These are phyloP conservation scores for Formica selysi DNA, from an alignment of 1,140 invertebrate genomes.

Conservation along the genomic window DNA sequence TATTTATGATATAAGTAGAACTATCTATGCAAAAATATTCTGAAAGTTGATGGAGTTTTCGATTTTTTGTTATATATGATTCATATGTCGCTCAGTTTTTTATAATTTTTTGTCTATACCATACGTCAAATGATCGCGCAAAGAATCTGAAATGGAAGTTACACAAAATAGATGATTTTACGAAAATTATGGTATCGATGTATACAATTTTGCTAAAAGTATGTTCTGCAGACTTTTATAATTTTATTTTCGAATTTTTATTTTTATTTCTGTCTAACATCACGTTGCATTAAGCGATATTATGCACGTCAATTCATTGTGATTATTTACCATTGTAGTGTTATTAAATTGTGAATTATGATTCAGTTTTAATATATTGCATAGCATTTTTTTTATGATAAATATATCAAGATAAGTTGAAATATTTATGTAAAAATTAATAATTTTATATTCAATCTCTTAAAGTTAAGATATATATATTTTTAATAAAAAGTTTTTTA, in stretches of 20 bases:
- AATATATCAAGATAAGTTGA: conserved; percentile 1
- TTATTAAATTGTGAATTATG: conserved; percentile 16
- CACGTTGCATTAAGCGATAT: conserved; percentile 3
- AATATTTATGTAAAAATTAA: neutral
- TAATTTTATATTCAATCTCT: neutral
- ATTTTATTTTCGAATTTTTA: conserved; percentile 1
- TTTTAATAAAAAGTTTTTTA: too few relatives aligned
- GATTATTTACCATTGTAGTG: neutral
- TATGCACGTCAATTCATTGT: neutral
- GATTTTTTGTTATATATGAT: conserved; percentile 2
- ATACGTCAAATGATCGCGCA: too few relatives aligned
- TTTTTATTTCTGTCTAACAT: neutral
- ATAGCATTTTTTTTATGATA: neutral
- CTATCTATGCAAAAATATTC: neutral
- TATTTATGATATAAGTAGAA: too few relatives aligned
- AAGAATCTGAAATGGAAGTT: too few relatives aligned
- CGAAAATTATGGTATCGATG: too few relatives aligned
- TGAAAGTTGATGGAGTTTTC: neutral
- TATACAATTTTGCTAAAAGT: too few relatives aligned
- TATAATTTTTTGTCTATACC: too few relatives aligned
- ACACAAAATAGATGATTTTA: too few relatives aligned
- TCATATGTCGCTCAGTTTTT: too few relatives aligned
- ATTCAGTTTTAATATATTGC: conserved; percentile 5
- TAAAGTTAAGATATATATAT: too few relatives aligned
- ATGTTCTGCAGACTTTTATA: neutral